Percentiles rank a stretch among this genome's conserved stretches.
Conservation (phyloP, 2,113 vertebrate species). For the Ornithorhynchus anatinus region DNA sequence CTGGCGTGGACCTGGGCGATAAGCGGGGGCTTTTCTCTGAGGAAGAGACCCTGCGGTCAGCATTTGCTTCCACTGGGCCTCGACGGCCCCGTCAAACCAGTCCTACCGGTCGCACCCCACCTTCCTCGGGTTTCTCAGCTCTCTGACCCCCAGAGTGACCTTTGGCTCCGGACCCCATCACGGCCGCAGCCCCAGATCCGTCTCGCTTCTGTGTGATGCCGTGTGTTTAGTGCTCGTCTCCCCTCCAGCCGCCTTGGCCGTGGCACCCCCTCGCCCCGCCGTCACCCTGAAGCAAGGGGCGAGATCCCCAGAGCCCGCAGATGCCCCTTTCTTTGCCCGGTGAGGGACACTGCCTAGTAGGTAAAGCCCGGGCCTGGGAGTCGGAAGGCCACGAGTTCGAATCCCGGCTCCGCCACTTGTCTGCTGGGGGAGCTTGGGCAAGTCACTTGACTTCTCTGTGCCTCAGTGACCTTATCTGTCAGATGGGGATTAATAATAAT, state of each 20-base stretch:
- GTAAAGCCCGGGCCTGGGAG: no score
- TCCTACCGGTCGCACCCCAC: background rate
- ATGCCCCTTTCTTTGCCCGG: background rate
- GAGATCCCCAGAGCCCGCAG: background rate
- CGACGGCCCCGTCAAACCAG: background rate
- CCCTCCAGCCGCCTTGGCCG: slow-evolving; percentile 13
- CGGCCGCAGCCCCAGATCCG: background rate
- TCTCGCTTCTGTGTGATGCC: slow-evolving; percentile 34
- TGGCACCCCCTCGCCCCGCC: background rate
- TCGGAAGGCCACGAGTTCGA: no score
- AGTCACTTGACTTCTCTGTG: no score
- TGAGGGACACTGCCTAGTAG: slow-evolving; percentile 3
- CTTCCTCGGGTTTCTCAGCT: background rate
- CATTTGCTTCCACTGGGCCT: background rate
- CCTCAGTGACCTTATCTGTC: no score
- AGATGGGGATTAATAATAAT: no score
- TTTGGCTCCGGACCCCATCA: background rate
- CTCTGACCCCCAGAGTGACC: background rate
- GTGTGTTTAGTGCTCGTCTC: slow-evolving; percentile 10
- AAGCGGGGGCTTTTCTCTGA: background rate
- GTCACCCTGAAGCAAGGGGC: background rate
- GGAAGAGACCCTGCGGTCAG: background rate
- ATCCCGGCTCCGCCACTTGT: no score
- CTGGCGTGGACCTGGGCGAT: no score
- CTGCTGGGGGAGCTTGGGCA: no score